A percentile compares a stretch with the other conserved stretches of the same genome.
These are phyloP conservation scores for Microcebus lehilahytsara DNA, from an alignment of 2,113 vertebrate species.

Conservation along the genomic window DNA sequence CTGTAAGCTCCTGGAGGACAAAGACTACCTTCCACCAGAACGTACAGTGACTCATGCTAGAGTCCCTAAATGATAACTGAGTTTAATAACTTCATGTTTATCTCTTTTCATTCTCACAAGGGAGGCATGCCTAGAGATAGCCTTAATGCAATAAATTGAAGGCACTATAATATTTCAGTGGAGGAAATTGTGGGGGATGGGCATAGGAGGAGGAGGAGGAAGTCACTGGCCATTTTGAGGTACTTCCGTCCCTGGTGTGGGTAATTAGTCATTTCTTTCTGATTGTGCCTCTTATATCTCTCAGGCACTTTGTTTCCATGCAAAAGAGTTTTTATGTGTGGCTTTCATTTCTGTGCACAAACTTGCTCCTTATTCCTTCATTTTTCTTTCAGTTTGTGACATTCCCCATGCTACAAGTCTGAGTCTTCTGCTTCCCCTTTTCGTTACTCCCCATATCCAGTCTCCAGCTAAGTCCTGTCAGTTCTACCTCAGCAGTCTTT, in stretches of 20 bases:
- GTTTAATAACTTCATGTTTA: background rate
- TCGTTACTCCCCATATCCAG: background rate
- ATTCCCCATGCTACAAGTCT: background rate
- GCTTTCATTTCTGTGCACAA: background rate
- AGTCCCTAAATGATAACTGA: background rate
- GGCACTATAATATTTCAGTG: background rate
- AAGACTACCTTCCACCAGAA: background rate
- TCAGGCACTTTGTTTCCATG: background rate
- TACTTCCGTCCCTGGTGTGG: background rate
- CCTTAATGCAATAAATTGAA: background rate
- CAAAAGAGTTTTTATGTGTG: background rate
- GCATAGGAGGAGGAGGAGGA: background rate
- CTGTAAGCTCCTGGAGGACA: background rate
- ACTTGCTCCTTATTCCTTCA: background rate
- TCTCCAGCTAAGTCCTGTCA: conserved; percentile 3
- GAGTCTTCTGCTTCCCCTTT: background rate
- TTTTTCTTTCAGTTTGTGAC: background rate
- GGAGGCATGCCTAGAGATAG: background rate
- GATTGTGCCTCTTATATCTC: background rate
- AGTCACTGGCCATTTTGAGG: background rate
- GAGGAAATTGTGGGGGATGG: background rate
- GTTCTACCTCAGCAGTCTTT: conserved; percentile 51
- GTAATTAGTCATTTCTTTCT: background rate
- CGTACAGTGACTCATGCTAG: background rate
- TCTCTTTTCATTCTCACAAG: background rate